Percentiles rank a stretch among this genome's conserved stretches.
These are phyloP conservation scores for Dromas ardeola DNA, from an alignment of 2,113 vertebrate species.

Conservation along the genomic window DNA sequence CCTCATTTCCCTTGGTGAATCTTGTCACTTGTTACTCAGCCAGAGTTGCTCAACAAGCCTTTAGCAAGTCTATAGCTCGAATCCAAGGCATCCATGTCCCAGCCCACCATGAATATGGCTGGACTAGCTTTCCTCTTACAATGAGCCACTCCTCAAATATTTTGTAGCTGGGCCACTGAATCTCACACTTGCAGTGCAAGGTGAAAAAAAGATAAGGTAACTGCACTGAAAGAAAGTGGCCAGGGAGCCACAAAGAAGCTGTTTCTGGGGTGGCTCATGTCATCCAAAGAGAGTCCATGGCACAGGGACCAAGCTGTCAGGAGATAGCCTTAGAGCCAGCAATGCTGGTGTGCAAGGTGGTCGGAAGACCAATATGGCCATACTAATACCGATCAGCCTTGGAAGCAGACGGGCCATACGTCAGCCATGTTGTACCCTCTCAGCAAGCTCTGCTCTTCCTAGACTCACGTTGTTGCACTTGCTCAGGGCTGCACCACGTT, in stretches of 20 bases:
- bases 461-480: not conserved
- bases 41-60: not conserved
- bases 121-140: not conserved
- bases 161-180: not conserved
- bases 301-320: not conserved
- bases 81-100: not conserved
- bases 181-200: not conserved
- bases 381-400: not conserved
- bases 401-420: accelerated
- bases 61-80: not conserved
- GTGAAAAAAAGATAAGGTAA: not conserved
- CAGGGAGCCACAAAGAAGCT: not conserved
- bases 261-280: not conserved
- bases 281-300: not conserved
- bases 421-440: accelerated
- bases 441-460: not conserved
- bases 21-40: not conserved
- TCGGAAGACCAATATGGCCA: not conserved
- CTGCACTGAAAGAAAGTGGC: not conserved
- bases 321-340: not conserved
- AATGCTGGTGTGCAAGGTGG: not conserved
- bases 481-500: not conserved
- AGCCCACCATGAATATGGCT: not conserved
- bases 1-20: not conserved
- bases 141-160: not conserved